phyloP scores from a whole-genome alignment of 2,888 invertebrate genomes.

The Morpho deidamia region DNA sequence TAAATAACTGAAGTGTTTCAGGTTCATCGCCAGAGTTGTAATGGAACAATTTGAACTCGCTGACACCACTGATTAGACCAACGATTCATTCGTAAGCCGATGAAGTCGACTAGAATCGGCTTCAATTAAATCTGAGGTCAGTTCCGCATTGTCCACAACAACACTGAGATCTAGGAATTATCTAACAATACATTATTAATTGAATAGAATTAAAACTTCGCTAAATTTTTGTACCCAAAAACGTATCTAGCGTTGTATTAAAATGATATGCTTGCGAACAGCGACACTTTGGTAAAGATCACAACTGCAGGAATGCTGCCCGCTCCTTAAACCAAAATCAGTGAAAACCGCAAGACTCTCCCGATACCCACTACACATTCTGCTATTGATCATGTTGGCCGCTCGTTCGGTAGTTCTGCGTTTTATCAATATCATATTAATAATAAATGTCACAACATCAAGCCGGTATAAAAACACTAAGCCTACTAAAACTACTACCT shows the following conservation, averaged over 20 bases:
- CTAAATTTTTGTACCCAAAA: constrained; percentile 72
- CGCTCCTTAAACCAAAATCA: constrained; percentile 48
- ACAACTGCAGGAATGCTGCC: constrained; percentile 54
- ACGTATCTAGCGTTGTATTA: constrained; percentile 68
- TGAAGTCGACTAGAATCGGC: constrained; percentile 57
- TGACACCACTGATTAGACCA: constrained; percentile 30
- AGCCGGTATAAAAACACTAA: constrained; percentile 80
- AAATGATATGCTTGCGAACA: constrained; percentile 75
- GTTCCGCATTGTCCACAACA: constrained; percentile 44
- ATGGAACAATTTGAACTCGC: constrained; percentile 35
- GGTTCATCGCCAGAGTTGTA: constrained; percentile 50
- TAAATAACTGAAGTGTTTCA: constrained; percentile 75
- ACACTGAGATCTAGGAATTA: constrained; percentile 58
- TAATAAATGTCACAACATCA: constrained; percentile 78
- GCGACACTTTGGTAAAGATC: constrained; percentile 73
- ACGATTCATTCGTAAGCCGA: constrained; percentile 40
- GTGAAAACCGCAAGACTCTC: constrained; percentile 31
- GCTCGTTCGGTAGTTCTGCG: constrained; percentile 59
- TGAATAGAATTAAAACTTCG: constrained; percentile 69
- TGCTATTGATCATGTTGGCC: constrained; percentile 65
- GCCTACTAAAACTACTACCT: constrained; percentile 77
- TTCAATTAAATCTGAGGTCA: constrained; percentile 25
- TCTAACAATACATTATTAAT: constrained; percentile 70
- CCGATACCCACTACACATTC: constrained; percentile 70
- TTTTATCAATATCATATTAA: constrained; percentile 63